Evolutionary conservation across 1,140 invertebrate species (phyloP).

Genomic region (Eurytemora carolleeae): DNA sequence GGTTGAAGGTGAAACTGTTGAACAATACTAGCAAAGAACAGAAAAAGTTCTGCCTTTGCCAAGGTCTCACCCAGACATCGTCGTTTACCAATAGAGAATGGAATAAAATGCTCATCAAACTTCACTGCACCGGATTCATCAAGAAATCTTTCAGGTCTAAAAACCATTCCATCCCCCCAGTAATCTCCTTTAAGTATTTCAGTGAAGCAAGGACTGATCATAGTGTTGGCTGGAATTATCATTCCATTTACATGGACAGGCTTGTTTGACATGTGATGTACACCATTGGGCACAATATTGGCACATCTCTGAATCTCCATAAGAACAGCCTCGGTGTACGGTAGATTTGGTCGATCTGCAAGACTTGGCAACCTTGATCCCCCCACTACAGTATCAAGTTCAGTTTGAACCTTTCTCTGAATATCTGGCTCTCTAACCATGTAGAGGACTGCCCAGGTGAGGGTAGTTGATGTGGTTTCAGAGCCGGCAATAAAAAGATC

Average conservation of each 20-base stretch:
- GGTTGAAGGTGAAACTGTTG: constrained; percentile 1
- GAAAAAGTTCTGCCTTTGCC: constrained; percentile 69
- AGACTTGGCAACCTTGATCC: constrained; percentile 10
- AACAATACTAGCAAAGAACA: constrained; percentile 56
- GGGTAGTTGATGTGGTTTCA: constrained; percentile 22
- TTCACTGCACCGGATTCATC: constrained; percentile 36
- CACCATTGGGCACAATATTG: constrained; percentile 13
- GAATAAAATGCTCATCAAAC: constrained; percentile 37
- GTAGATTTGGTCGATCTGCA: constrained; percentile 25
- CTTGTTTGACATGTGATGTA: no score
- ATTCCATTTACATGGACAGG: no score
- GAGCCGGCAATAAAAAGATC: constrained; percentile 26
- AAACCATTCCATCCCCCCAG: not conserved
- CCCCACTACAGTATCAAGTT: constrained; percentile 23
- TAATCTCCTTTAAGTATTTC: not conserved
- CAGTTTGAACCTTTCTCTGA: constrained; percentile 21
- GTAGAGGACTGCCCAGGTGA: constrained; percentile 22
- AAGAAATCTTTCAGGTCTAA: constrained; percentile 46
- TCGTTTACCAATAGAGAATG: constrained; percentile 53
- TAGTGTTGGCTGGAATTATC: not conserved
- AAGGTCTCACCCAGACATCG: constrained; percentile 77
- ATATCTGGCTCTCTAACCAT: constrained; percentile 21
- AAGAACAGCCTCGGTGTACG: constrained; percentile 41
- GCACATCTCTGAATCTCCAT: constrained; percentile 44
- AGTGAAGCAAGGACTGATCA: not conserved